Evolutionary conservation across 1,140 invertebrate genomes (phyloP), one percentile per base, ranked within the genome.

Genomic region (Adoxophyes honmai): DNA sequence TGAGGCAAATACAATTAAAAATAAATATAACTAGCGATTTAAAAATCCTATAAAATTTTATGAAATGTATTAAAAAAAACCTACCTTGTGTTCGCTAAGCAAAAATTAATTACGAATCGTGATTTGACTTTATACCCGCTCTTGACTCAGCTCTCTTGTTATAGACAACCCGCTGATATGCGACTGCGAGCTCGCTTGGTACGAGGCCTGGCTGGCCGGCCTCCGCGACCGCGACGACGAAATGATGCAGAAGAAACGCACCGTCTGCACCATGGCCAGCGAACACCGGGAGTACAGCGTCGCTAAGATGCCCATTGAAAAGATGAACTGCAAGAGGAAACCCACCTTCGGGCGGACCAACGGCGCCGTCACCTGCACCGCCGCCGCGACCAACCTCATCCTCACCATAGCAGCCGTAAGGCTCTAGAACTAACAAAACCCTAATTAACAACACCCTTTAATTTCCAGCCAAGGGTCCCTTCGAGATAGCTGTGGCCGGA

Each of bases 101-200:
- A n/a, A n/a, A n/a, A n/a, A n/a, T n/a, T n/a, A n/a, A n/a, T n/a
- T n/a, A n/a, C n/a, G n/a, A n/a, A n/a, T n/a, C n/a, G n/a, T n/a
- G n/a, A n/a, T n/a, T n/a, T 28, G 21, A 28, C 21, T 28, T 28
- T 3, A 3, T 28, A 28, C 2, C 6, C 6, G 6, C 21, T 6
- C 6, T 28, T 28, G 2, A 28, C 21, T 3, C 21, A 28, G 2
- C 6, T 28, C 6, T 28, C 14, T 48, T 33, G 15, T 48, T 21
- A 8, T 28, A 97, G 96, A 96, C 89, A 98, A 98, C 85, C 96
- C 96, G 0, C 81, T 98, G 62, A 90, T 94, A 36, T 98, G 96
- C 77, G 94, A 96, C 64, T 98, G 96, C 75, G 94, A 97, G 62
- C 88, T 98, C 39, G 91, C 93, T 42, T 98, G 96, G 96, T 96